These are phyloP conservation scores for Psittacula echo DNA, from an alignment of 2,797 vertebrate species.

Conservation along the genomic window DNA sequence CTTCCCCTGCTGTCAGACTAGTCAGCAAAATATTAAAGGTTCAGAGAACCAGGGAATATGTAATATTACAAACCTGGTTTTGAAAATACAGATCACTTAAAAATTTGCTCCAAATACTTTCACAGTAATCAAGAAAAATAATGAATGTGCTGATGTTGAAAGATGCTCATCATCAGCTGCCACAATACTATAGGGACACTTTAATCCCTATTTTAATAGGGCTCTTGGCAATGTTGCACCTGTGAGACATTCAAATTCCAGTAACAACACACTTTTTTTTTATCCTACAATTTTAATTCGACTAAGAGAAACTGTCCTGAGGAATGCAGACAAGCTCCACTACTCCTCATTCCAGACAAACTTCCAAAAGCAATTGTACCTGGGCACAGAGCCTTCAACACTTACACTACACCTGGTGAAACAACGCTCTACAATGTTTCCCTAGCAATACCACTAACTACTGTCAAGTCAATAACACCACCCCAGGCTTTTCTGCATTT, in stretches of 20 bases:
- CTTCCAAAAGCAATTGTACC: neutral
- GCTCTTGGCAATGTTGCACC: neutral
- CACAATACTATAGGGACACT: neutral
- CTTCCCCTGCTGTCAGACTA: neutral
- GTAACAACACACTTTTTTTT: neutral
- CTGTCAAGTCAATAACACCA: neutral
- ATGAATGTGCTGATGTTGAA: neutral
- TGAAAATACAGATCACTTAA: neutral
- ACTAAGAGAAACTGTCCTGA: neutral
- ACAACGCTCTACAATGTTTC: neutral
- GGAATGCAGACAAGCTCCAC: neutral
- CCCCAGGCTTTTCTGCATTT: neutral
- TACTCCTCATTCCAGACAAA: neutral
- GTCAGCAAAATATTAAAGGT: neutral
- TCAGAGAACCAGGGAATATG: neutral
- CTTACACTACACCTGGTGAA: neutral
- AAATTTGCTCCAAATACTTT: neutral
- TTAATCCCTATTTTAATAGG: neutral
- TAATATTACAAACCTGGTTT: neutral
- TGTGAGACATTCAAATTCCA: neutral
- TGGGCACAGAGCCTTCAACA: neutral
- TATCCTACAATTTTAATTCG: neutral
- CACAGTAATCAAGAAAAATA: neutral
- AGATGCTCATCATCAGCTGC: neutral
- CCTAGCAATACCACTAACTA: neutral